phyloP scores from a whole-genome alignment of 2,113 vertebrate species.

The Dipodomys stephensi region DNA sequence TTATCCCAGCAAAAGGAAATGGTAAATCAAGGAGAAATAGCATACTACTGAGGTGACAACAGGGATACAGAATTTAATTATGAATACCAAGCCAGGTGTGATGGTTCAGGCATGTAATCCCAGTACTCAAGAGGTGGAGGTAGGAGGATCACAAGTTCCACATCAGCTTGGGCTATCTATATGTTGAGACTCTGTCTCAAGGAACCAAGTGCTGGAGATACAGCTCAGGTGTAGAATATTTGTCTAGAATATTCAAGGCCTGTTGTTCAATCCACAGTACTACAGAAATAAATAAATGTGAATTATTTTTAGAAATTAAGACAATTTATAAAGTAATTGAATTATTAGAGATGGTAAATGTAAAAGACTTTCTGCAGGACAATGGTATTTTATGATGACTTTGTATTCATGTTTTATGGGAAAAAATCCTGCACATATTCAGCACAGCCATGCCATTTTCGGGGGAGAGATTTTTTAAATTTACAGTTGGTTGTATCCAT shows the following conservation, averaged over 20 bases:
- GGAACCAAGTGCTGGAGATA: background rate
- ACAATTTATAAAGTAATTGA: background rate
- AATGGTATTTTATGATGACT: constrained; percentile 13
- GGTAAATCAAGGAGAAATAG: background rate
- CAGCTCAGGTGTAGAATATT: background rate
- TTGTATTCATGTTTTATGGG: background rate
- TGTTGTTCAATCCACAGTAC: background rate
- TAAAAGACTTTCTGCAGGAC: background rate
- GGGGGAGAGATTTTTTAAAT: background rate
- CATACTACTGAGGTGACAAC: background rate
- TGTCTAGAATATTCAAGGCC: background rate
- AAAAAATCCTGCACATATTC: background rate
- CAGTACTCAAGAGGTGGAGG: background rate
- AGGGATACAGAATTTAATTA: background rate
- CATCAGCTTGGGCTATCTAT: background rate
- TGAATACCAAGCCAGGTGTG: background rate
- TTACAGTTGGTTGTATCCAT: background rate
- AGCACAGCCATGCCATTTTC: background rate
- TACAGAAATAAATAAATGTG: background rate
- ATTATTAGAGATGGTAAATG: constrained; percentile 2
- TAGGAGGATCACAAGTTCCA: background rate
- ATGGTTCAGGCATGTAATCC: background rate
- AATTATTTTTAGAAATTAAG: constrained; percentile 33
- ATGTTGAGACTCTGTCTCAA: background rate
- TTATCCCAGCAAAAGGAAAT: background rate